Percentiles rank a stretch among this genome's conserved stretches.
Evolutionary conservation across 2,888 invertebrate genomes (phyloP).

Genomic region (Petrolisthes cinctipes): DNA sequence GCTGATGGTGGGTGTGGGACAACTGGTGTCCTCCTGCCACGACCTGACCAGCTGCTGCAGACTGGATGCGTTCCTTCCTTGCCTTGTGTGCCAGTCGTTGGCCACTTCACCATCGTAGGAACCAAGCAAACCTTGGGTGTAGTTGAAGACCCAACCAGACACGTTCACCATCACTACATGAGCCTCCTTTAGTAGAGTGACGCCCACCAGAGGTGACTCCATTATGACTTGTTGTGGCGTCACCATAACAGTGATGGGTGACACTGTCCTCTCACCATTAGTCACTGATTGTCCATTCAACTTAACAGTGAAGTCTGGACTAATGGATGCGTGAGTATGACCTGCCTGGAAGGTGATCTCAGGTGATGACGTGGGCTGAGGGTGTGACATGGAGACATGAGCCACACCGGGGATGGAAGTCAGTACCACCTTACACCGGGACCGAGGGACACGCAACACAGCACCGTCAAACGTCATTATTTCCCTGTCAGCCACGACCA

Average conservation of each 20-base stretch:
- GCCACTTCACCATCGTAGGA: slow-evolving; percentile 27
- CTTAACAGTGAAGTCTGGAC: slow-evolving; percentile 18
- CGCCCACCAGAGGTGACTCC: not conserved
- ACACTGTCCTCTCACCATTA: not conserved
- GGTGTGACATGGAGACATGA: slow-evolving; percentile 30
- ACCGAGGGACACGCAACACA: slow-evolving; percentile 31
- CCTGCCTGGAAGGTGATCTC: slow-evolving; percentile 8
- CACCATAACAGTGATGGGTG: slow-evolving; percentile 3
- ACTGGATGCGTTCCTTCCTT: slow-evolving; percentile 8
- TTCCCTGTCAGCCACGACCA: slow-evolving; percentile 39
- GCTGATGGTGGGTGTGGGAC: slow-evolving; percentile 19
- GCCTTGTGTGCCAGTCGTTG: slow-evolving; percentile 17
- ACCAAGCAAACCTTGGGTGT: slow-evolving; percentile 25
- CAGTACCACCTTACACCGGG: slow-evolving; percentile 40
- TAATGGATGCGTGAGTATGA: not conserved
- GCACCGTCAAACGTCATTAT: slow-evolving; percentile 49
- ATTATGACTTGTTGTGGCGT: not conserved
- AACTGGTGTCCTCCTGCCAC: slow-evolving; percentile 33
- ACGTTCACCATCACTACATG: slow-evolving; percentile 22
- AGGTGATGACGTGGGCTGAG: not conserved
- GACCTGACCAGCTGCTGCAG: slow-evolving; percentile 25
- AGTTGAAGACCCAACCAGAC: slow-evolving; percentile 31
- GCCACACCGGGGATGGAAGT: slow-evolving; percentile 13
- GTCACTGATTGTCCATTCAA: slow-evolving; percentile 17
- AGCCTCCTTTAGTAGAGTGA: not conserved